These are phyloP conservation scores for Orthochromis malagaraziensis DNA, from an alignment of 2,113 vertebrate species.

Conservation along the genomic window DNA sequence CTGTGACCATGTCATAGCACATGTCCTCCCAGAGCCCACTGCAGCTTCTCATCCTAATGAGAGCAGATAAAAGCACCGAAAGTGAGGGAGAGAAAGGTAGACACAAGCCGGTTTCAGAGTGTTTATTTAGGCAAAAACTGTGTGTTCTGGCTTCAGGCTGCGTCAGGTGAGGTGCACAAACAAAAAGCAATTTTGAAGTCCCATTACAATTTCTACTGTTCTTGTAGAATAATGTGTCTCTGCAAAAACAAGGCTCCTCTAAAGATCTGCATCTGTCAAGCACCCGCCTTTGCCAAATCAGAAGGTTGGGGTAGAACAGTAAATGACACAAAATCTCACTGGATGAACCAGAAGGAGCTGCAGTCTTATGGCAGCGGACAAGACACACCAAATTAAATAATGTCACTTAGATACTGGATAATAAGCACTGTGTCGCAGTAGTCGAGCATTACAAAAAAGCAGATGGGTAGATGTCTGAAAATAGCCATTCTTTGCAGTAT, in stretches of 20 bases:
- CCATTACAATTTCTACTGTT: slow-evolving; percentile 15
- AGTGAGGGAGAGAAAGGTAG: not conserved
- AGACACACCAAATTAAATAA: slow-evolving; percentile 1
- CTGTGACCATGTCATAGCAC: slow-evolving; percentile 8
- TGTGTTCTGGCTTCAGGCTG: not conserved
- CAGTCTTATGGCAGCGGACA: not conserved
- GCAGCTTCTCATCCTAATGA: slow-evolving; percentile 13
- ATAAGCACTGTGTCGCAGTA: not conserved
- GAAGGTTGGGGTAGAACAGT: not conserved
- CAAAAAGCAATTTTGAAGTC: slow-evolving; percentile 11
- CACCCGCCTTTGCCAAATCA: not conserved
- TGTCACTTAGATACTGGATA: slow-evolving; percentile 3
- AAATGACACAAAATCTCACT: slow-evolving; percentile 1
- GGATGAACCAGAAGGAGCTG: not conserved
- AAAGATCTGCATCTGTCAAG: slow-evolving; percentile 16
- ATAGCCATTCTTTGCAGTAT: not conserved
- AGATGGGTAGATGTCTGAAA: not conserved
- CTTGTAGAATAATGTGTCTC: slow-evolving; percentile 6
- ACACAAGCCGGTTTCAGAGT: slow-evolving; percentile 15
- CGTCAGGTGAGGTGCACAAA: not conserved
- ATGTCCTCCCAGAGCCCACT: slow-evolving; percentile 10
- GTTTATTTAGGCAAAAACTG: slow-evolving; percentile 12
- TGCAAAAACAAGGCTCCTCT: not conserved
- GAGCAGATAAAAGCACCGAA: slow-evolving; percentile 19
- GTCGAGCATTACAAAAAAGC: not conserved